Evolutionary conservation across 2,797 vertebrate genomes (phyloP).

Genomic region (Malurus splendens): DNA sequence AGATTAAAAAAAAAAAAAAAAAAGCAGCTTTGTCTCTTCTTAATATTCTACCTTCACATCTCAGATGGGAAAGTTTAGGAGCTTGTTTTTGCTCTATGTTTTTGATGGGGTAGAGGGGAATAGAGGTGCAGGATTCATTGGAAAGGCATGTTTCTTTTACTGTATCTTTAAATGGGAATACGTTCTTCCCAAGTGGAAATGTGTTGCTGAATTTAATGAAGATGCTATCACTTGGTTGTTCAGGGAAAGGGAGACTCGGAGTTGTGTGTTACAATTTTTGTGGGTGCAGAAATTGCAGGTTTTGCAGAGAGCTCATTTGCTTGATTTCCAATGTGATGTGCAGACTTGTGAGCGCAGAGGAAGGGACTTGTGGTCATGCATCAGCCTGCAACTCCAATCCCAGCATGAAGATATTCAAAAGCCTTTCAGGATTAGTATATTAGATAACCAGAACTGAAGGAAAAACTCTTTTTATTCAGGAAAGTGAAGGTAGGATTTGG

Average conservation of each 20-base stretch:
- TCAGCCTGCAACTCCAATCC: neutral
- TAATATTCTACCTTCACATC: neutral
- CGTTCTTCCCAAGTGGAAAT: neutral
- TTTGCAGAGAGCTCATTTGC: neutral
- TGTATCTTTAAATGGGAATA: neutral
- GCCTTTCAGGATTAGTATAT: neutral
- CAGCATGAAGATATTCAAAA: neutral
- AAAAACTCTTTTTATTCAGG: neutral
- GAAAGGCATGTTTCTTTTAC: neutral
- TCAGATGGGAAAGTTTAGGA: neutral
- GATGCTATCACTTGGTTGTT: neutral
- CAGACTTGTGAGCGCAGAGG: neutral
- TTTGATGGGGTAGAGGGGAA: neutral
- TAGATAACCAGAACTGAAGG: neutral
- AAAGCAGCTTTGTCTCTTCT: neutral
- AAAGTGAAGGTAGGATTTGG: neutral
- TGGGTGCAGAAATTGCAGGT: neutral
- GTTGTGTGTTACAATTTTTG: accelerated
- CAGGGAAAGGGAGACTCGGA: neutral
- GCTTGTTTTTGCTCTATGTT: neutral
- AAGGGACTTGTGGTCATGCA: neutral
- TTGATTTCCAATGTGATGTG: neutral
- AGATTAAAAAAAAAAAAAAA: neutral
- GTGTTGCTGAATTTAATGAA: neutral
- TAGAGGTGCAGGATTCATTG: neutral